Conservation (phyloP, 2,113 vertebrate genomes). For the Poeciliopsis prolifica region DNA sequence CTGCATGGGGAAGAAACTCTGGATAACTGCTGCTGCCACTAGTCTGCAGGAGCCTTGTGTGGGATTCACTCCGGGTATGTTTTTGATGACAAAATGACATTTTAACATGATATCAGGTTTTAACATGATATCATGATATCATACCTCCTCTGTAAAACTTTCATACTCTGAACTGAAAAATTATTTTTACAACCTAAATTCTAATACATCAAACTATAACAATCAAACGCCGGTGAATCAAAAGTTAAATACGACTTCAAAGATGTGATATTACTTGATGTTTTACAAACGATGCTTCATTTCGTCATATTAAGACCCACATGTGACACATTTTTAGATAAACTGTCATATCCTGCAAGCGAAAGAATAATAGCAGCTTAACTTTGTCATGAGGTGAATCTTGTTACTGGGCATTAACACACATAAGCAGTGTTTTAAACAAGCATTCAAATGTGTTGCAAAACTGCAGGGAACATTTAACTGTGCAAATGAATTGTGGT, state of each 20-base stretch:
- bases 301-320: background rate
- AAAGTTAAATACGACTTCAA: background rate
- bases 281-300: background rate
- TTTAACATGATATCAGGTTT: too few relatives aligned
- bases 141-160: too few relatives aligned
- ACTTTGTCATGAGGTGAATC: background rate
- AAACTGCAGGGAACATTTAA: background rate
- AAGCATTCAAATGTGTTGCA: background rate
- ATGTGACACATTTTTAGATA: background rate
- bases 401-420: background rate
- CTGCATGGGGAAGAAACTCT: too few relatives aligned
- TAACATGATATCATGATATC: too few relatives aligned
- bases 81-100: too few relatives aligned
- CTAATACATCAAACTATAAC: background rate
- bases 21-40: too few relatives aligned
- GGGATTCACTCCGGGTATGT: too few relatives aligned
- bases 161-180: too few relatives aligned
- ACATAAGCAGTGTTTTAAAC: background rate
- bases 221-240: background rate
- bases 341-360: background rate
- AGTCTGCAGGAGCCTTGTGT: too few relatives aligned
- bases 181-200: too few relatives aligned
- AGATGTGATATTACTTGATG: background rate
- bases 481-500: background rate
- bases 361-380: background rate